These are phyloP conservation scores for Saxidomus purpurata DNA, from an alignment of 1,140 invertebrate species.

Conservation along the genomic window DNA sequence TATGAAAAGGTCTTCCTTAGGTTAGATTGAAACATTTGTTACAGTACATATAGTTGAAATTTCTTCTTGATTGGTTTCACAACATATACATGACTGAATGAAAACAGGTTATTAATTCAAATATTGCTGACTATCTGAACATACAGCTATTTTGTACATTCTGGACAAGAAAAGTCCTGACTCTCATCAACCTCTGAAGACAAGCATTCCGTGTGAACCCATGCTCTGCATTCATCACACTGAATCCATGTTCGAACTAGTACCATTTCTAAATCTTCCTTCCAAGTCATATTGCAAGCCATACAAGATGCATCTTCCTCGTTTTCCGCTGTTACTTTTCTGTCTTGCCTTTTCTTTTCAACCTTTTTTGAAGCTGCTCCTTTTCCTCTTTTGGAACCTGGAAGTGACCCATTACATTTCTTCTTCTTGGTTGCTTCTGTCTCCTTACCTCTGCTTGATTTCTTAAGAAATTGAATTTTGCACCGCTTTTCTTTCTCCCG, in stretches of 20 bases:
- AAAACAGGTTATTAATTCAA: too few relatives aligned
- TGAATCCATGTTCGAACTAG: slow-evolving; percentile 18
- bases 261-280: slow-evolving; percentile 23
- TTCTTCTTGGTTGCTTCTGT: too few relatives aligned
- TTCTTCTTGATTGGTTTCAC: too few relatives aligned
- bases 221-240: slow-evolving; percentile 12
- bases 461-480: slow-evolving; percentile 37
- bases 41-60: too few relatives aligned
- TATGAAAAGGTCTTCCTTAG: too few relatives aligned
- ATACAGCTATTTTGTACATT: neutral
- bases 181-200: neutral
- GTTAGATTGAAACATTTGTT: too few relatives aligned
- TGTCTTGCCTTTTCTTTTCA: neutral
- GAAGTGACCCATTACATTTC: neutral
- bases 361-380: too few relatives aligned
- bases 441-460: neutral
- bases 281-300: slow-evolving; percentile 29
- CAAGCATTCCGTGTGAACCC: slow-evolving; percentile 21
- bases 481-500: slow-evolving; percentile 24
- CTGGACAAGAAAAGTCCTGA: neutral
- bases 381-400: neutral
- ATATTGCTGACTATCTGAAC: too few relatives aligned
- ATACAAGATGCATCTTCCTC: too few relatives aligned
- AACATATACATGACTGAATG: too few relatives aligned
- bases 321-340: neutral